These are phyloP conservation scores for Ochropacha duplaris DNA, from an alignment of 2,888 invertebrate species.

Conservation along the genomic window DNA sequence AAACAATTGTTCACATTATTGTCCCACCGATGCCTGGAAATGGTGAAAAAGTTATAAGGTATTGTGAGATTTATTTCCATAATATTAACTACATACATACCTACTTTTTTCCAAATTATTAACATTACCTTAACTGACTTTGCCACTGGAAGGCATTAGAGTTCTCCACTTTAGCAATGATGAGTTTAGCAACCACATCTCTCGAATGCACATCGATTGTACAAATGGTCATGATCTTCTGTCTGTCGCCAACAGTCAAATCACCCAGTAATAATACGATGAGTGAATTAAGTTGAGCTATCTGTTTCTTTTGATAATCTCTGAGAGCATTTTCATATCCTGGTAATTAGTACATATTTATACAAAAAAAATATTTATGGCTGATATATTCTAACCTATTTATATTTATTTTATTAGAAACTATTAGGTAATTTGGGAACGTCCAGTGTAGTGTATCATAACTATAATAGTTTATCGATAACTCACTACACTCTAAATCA, in stretches of 20 bases:
- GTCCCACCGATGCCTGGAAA: slow-evolving; percentile 90
- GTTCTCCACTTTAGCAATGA: slow-evolving; percentile 90
- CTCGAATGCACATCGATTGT: slow-evolving; percentile 97
- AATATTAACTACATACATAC: background rate
- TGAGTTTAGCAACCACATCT: slow-evolving; percentile 95
- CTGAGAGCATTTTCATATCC: slow-evolving; percentile 95
- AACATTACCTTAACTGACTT: slow-evolving; percentile 88
- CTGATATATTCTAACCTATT: no score
- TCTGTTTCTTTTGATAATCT: slow-evolving; percentile 95
- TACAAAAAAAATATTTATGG: background rate
- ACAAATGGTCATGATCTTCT: slow-evolving; percentile 98
- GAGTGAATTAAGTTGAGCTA: slow-evolving; percentile 91
- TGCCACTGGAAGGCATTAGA: slow-evolving; percentile 95
- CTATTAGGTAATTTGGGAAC: no score
- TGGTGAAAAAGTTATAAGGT: no score
- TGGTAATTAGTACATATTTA: slow-evolving; percentile 22
- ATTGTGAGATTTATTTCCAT: background rate
- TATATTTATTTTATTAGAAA: no score
- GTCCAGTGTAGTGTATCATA: no score
- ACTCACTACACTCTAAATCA: no score
- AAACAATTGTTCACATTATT: slow-evolving; percentile 90
- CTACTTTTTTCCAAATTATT: background rate
- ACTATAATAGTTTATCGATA: no score
- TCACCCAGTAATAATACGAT: slow-evolving; percentile 92
- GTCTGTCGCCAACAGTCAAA: slow-evolving; percentile 91